Base-by-base conservation (phyloP, 2,888 invertebrate species). In the Oscheius sp. region DNA sequence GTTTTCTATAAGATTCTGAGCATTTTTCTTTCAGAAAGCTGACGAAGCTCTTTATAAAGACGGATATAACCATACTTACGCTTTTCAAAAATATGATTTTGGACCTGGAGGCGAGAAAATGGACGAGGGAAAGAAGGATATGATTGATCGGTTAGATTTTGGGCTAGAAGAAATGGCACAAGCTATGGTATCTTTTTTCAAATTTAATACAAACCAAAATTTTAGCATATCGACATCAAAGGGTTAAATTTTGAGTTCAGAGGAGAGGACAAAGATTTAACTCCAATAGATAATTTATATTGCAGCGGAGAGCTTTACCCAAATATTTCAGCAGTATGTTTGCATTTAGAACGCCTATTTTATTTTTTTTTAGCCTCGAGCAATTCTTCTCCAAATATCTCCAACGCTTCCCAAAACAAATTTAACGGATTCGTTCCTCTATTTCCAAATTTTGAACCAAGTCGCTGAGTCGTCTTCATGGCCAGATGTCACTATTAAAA, bases 391-490 rank as follows among this genome's bases (percentile, higher is more conserved):
- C 6, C 45, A 61, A 42, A 31, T 61, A 3, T 42, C 61, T 4
- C 17, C 61, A 8, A 27, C 6, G 15, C 45, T 42, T 29, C 25
- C 25, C 3, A 27, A 2, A 4, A 6, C 2, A 29, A 45, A 17
- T 2, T 5, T 42, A 17, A 61, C 42, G 31, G 61, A 61, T 2
- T 45, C 61, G 12, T 45, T 45, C 45, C 27, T 61, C 15, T 42
- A 20, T 17, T 61, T 61, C 45, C 42, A 42, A 42, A 45, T 45
- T n/a, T 25, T 61, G 29, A 45, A 29, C 15, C 61, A 61, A 45
- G 29, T 61, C 27, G 29, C 29, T 10, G 45, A 42, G 8, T 29
- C 17, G n/a, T n/a, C 42, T 1, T 27, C 42, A 6, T 61, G 61
- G 61, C 61, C 61, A 29, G 31, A 42, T 1, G 25, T 25, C 29